Conservation (phyloP, 2,113 vertebrate species). For the Scolopax mira region DNA sequence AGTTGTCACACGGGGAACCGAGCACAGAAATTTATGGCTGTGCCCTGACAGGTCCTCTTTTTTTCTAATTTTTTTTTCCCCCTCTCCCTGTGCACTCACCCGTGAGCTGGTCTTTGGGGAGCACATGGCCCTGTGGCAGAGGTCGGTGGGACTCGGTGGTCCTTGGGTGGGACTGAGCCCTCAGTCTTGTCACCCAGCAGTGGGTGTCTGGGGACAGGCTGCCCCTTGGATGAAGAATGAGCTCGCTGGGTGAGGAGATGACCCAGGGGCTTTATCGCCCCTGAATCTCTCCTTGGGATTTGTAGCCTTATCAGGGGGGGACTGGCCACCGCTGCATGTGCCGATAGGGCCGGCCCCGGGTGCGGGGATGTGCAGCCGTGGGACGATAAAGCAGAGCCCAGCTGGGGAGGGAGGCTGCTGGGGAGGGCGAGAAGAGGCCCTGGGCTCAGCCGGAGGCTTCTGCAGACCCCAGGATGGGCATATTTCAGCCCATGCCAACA, state of each 20-base stretch:
- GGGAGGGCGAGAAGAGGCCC: not conserved
- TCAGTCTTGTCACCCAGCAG: not conserved
- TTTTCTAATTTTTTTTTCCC: not conserved
- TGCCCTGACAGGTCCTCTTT: not conserved
- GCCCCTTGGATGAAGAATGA: not conserved
- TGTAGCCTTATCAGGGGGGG: not conserved
- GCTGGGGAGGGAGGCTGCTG: not conserved
- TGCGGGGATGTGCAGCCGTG: not conserved
- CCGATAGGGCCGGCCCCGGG: not conserved
- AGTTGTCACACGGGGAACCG: not conserved
- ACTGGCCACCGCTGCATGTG: not conserved
- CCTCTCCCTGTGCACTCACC: not conserved
- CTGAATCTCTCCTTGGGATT: conserved; percentile 4
- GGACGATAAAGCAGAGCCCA: not conserved
- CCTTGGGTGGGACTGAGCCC: not conserved
- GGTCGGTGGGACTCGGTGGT: not conserved
- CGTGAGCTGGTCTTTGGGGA: not conserved
- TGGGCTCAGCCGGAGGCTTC: not conserved
- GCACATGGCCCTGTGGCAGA: rapidly evolving
- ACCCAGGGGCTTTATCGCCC: not conserved
- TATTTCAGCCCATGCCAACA: not conserved
- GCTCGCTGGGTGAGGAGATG: not conserved
- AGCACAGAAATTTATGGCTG: not conserved
- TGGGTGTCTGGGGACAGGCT: not conserved
- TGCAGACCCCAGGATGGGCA: not conserved